phyloP scores from a whole-genome alignment of 2,797 vertebrate genomes.

The Mus caroli region DNA sequence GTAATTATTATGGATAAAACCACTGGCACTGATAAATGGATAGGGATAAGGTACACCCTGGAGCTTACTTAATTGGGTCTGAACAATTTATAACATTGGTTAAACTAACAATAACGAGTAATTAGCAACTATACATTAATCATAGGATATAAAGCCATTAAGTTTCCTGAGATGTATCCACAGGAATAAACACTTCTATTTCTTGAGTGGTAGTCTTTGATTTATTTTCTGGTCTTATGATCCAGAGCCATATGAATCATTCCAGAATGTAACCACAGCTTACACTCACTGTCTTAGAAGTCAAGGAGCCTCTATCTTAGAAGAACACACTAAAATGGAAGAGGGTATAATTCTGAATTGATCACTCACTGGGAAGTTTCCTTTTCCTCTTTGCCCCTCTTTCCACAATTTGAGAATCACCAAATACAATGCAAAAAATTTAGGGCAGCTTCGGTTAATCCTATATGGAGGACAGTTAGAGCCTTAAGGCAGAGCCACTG shows the following conservation, averaged over 20 bases:
- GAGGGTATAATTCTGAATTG: neutral
- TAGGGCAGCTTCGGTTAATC: neutral
- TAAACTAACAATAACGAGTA: neutral
- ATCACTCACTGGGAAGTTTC: neutral
- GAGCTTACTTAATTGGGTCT: constrained; percentile 5
- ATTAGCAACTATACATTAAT: neutral
- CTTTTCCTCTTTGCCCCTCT: neutral
- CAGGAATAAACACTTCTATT: neutral
- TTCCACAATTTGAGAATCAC: neutral
- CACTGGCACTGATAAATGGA: neutral
- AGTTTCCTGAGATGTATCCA: neutral
- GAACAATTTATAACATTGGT: constrained; percentile 7
- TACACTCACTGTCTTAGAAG: neutral
- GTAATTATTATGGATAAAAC: neutral
- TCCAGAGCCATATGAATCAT: neutral
- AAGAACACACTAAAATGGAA: neutral
- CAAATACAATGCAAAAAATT: neutral
- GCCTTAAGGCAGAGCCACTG: neutral
- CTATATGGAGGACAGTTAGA: neutral
- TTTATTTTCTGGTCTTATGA: neutral
- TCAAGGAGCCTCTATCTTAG: neutral
- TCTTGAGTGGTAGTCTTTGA: neutral
- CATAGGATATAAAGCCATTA: neutral
- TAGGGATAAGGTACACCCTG: neutral
- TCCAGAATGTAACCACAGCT: neutral